Base-by-base conservation (phyloP, 2,113 vertebrate species). In the Pachypanchax playfairii region DNA sequence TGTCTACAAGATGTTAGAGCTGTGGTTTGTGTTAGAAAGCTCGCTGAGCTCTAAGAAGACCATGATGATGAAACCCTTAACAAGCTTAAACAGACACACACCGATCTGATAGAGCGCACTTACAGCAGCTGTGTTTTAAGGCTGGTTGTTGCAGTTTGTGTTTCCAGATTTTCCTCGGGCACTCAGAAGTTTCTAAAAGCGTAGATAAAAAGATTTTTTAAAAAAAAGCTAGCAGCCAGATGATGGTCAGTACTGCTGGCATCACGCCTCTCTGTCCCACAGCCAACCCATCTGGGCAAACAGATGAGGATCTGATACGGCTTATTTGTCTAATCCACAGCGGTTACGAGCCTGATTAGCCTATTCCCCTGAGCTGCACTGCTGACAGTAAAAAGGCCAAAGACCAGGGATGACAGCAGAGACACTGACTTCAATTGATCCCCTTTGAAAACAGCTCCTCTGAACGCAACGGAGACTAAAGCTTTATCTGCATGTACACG, bases 241-340 rank as follows among this genome's bases (percentile, higher is more conserved):
- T 85, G 73, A 70, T 66, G 69, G 67, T 55, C 69, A 54, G 54
- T 24, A 9, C 49, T 53, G 18, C 50, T 75, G 63, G 71, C 68
- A 42, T 56, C 5, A 39, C 48, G 59, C 43, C 54, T 29, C 48
- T 26, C 65, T 82, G 77, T 85, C 83, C 73, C 63, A 75, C 11
- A 38, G 69, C 67, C 67, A 56, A 66, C 54, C 76, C 86, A 91
- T 79, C 87, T 91, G 89, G 62, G 33, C 70, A 65, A 76, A 69
- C 89, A 89, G 89, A 89, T 88, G 88, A 86, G 59, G 42, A 74
- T 78, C 72, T 75, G 75, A 87, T 87, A 61, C 61, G 65, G 77
- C 70, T 87, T 87, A 91, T 90, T 88, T 51, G 74, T 84, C 66
- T 44, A 80, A 77, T 62, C 79, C 38, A 71, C 72, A 75, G 70